phyloP scores from a whole-genome alignment of 2,797 vertebrate species.

The Halcyon chelicuti region DNA sequence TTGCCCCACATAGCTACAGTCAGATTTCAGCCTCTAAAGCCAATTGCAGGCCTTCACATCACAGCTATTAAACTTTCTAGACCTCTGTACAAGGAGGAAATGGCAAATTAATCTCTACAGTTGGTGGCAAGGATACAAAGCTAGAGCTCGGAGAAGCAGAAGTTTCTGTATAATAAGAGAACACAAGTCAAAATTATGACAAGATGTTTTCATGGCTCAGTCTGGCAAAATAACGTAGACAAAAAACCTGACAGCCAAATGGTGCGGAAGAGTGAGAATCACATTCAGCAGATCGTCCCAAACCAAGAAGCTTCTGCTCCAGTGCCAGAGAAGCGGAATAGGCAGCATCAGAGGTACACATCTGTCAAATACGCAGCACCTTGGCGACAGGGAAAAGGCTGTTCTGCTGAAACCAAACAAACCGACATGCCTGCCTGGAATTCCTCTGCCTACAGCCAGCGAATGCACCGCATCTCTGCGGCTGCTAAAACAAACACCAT shows the following conservation, averaged over 20 bases:
- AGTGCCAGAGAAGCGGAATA: background rate
- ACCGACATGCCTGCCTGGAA: background rate
- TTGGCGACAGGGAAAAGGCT: background rate
- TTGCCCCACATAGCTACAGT: background rate
- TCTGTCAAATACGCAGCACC: background rate
- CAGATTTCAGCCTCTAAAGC: slow-evolving; percentile 7
- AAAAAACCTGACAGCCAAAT: background rate
- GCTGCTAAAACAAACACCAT: slow-evolving; percentile 40
- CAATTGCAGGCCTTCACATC: background rate
- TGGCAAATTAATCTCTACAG: background rate
- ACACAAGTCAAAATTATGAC: background rate
- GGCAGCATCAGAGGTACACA: background rate
- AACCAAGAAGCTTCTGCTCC: background rate
- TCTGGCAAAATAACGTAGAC: background rate
- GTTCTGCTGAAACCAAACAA: background rate
- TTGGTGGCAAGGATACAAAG: background rate
- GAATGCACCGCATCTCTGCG: background rate
- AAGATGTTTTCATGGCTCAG: background rate
- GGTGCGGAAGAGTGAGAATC: background rate
- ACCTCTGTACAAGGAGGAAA: background rate
- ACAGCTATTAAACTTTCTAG: background rate
- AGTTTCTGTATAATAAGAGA: background rate
- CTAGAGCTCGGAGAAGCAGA: background rate
- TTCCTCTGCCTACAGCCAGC: slow-evolving; percentile 42
- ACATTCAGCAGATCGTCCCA: background rate